Base-by-base conservation (phyloP, 64 coral and sea anemone species). In the Actinia tenebrosa region DNA sequence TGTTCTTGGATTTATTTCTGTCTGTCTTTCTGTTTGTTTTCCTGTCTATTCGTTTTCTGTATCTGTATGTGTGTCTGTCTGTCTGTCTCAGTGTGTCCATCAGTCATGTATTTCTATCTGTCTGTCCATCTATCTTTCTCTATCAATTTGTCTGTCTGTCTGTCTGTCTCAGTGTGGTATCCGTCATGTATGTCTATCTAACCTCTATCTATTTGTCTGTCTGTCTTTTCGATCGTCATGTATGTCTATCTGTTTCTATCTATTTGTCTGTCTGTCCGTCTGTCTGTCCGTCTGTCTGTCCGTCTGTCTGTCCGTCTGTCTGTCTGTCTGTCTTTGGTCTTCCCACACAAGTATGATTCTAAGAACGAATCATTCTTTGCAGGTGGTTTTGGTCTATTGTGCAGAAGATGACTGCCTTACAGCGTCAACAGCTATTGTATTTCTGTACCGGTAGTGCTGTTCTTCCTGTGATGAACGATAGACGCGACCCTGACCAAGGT, bases 371-470 rank as follows among this genome's bases (percentile, higher is more conserved):
- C 15, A 7, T 45, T 81, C 0, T 46, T 5, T 22, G 42, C 78
- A 92, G 90, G 27, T 95, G 94, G 94, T 95, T 95, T 83, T 95
- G 94, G 94, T 92, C 94, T 1, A 95, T 95, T 79, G 94, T 95
- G 3, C 94, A 95, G 64, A 95, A 95, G 64, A 95, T 95, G 94
- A 95, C 88, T 43, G 63, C 94, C 4, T 84, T 96, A 44, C 91
- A 92, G 54, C 79, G 91, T 14, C 91, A 92, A 68, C 94, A 96
- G 71, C 53, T 96, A 79, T 87, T 96, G 14, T 92, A 96, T n/a
- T 96, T 90, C 58, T 96, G 94, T 44, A 96, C 94, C 8, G 94
- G 94, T 10, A 96, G 94, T 61, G 94, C 94, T 3, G 89, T 96
- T 61, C 63, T 96, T 20, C 94, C 94, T 18, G 94, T 89, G 6